These are phyloP conservation scores for Tyria jacobaeae DNA, from an alignment of 2,888 invertebrate genomes.

Conservation along the genomic window DNA sequence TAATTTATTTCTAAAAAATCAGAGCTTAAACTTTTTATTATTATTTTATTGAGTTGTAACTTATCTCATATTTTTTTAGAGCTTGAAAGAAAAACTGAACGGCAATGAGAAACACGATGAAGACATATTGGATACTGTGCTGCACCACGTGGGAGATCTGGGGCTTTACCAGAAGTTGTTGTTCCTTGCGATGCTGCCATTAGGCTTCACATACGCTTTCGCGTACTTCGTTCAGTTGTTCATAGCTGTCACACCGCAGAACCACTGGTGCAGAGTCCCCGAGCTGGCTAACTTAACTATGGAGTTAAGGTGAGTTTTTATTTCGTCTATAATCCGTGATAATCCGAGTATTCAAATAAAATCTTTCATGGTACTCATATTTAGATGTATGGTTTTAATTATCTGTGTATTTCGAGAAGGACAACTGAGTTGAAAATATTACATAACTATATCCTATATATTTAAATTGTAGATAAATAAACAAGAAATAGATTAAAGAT, in stretches of 20 bases:
- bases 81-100: not conserved
- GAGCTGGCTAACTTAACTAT: constrained; percentile 62
- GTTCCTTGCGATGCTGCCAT: constrained; percentile 68
- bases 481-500: too few relatives aligned
- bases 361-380: too few relatives aligned
- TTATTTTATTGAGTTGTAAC: too few relatives aligned
- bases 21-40: not conserved
- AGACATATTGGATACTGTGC: constrained; percentile 63
- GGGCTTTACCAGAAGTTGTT: constrained; percentile 72
- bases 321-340: too few relatives aligned
- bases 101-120: constrained; percentile 3
- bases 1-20: not conserved
- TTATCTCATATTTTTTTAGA: not conserved
- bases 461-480: too few relatives aligned
- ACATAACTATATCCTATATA: too few relatives aligned
- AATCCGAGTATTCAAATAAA: too few relatives aligned
- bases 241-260: constrained; percentile 69
- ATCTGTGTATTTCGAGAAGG: too few relatives aligned
- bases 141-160: constrained; percentile 67
- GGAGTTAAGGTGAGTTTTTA: constrained; percentile 61
- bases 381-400: too few relatives aligned
- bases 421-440: too few relatives aligned
- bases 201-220: constrained; percentile 72
- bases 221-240: constrained; percentile 77
- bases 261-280: constrained; percentile 72